Conservation (phyloP, 2,888 invertebrate species). For the Tinea semifulvella region DNA sequence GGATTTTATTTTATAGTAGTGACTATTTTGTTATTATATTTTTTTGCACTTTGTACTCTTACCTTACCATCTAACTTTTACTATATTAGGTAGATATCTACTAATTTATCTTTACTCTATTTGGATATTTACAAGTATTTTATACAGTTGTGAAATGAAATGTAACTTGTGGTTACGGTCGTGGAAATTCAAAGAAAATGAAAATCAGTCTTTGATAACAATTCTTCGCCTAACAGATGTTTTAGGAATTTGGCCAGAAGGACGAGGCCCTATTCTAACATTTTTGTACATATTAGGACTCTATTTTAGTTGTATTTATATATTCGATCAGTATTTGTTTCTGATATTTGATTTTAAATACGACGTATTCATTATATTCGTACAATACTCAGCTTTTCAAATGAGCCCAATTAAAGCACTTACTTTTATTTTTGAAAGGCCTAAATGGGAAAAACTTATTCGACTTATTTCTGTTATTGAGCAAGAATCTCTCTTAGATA, state of each 20-base stretch:
- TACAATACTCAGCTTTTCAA: background rate
- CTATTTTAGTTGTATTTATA: background rate
- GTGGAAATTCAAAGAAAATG: background rate
- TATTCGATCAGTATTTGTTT: background rate
- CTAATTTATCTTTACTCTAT: too few species aligned
- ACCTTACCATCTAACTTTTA: too few species aligned
- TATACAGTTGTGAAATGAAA: too few species aligned
- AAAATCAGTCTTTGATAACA: background rate
- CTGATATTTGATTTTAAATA: background rate
- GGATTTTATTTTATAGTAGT: too few species aligned
- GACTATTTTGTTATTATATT: too few species aligned
- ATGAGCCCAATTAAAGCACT: background rate
- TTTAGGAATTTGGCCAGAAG: background rate
- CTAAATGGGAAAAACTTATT: background rate
- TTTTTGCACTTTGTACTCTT: too few species aligned
- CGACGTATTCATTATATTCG: background rate
- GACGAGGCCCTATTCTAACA: background rate
- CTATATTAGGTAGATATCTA: too few species aligned
- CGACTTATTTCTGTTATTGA: background rate
- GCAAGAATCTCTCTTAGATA: background rate
- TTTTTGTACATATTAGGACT: background rate
- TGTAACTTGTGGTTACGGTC: background rate
- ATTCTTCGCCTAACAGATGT: background rate
- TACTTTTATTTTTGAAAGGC: background rate
- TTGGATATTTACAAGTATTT: too few species aligned